Evolutionary conservation across 2,888 invertebrate genomes (phyloP).

Genomic region (Lasioglossum malachurum): DNA sequence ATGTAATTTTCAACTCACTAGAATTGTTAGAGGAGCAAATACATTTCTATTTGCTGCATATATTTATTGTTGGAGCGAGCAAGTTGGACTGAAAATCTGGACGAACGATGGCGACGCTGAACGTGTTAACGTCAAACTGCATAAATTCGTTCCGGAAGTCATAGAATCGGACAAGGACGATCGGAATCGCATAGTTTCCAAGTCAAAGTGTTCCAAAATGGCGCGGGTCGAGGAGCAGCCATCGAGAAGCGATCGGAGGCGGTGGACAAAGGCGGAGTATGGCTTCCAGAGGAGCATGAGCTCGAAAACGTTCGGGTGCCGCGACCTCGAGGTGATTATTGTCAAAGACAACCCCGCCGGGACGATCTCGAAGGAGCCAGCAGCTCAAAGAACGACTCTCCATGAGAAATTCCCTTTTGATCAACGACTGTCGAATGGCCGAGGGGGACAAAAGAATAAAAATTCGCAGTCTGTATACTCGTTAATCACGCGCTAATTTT

Average conservation of each 20-base stretch:
- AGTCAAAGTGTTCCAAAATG: background rate
- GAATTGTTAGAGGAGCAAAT: no score
- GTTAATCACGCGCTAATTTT: no score
- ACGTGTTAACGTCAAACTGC: background rate
- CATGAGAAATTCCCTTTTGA: constrained; percentile 59
- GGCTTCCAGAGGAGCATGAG: background rate
- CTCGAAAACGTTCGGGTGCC: background rate
- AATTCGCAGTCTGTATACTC: no score
- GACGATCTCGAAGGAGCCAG: constrained; percentile 51
- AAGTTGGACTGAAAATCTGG: background rate
- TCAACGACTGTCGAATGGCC: constrained; percentile 58
- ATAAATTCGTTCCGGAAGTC: background rate
- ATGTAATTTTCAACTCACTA: no score
- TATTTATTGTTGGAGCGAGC: no score
- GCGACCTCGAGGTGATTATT: constrained; percentile 53
- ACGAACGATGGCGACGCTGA: background rate
- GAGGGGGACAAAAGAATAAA: background rate
- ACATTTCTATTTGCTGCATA: no score
- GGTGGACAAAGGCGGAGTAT: background rate
- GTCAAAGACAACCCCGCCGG: constrained; percentile 57
- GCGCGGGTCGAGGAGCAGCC: background rate
- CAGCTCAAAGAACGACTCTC: constrained; percentile 49
- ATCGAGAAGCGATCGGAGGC: constrained; percentile 3
- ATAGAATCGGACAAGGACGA: background rate
- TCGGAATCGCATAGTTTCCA: background rate